phyloP scores from a whole-genome alignment of 2,888 invertebrate genomes.

The Ametastegia equiseti region DNA sequence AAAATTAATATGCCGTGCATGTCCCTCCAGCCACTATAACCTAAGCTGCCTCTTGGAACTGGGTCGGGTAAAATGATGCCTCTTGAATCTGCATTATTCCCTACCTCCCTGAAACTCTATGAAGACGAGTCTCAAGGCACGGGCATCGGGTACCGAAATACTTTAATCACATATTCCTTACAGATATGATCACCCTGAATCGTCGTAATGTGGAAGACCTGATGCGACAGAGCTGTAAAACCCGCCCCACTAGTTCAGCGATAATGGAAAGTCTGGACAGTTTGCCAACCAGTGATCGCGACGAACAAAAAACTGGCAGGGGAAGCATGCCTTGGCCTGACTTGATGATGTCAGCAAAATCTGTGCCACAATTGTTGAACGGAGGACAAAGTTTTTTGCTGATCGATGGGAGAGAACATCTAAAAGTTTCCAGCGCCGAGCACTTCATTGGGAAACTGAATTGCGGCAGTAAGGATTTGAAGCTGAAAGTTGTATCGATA shows the following conservation, averaged over 20 bases:
- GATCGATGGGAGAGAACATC: constrained; percentile 80
- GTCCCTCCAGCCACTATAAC: not conserved
- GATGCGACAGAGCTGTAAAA: constrained; percentile 55
- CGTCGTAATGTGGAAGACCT: constrained; percentile 49
- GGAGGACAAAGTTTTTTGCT: constrained; percentile 77
- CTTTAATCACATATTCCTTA: not conserved
- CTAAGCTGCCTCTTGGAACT: not conserved
- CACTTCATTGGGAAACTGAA: constrained; percentile 77
- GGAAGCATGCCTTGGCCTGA: constrained; percentile 57
- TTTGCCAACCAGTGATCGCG: constrained; percentile 55
- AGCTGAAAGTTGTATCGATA: constrained; percentile 88
- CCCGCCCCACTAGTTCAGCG: constrained; percentile 64
- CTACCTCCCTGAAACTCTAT: not conserved
- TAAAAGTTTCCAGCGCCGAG: constrained; percentile 79
- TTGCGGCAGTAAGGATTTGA: constrained; percentile 76
- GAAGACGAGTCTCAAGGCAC: not conserved
- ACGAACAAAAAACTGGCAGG: constrained; percentile 49
- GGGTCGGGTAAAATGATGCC: not conserved
- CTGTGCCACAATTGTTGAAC: constrained; percentile 49
- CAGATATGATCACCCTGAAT: constrained; percentile 51
- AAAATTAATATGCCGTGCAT: not conserved
- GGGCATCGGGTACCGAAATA: not conserved
- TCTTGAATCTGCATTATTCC: not conserved
- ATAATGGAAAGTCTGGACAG: constrained; percentile 72
- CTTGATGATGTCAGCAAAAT: constrained; percentile 49